Evolutionary conservation across 2,888 invertebrate species (phyloP), one percentile per base, ranked within the genome.

Genomic region (Scelioninae gen. 1): DNA sequence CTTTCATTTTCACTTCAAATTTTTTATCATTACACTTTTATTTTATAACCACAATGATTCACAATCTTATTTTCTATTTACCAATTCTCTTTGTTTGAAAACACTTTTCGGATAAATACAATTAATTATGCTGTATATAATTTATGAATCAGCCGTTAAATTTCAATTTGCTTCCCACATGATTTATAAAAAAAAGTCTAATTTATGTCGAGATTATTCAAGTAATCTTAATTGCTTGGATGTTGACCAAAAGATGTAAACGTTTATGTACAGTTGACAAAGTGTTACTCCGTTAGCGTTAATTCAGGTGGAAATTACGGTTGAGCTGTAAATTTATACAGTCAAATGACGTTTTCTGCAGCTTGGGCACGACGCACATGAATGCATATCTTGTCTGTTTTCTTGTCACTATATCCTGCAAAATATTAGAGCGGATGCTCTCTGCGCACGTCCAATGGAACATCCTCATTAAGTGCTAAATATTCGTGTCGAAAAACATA

Each of bases 311-410:
- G 74, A 68, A 74, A 80, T 68, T 34, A 55, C 74, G 68, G 56
- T 53, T 55, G 40, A 55, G 56, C 15, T 69, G 62, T 38, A 81
- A 81, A 81, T 81, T 74, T 74, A 68, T 68, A 69, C 65, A 63
- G 69, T 56, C 58, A 56, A 68, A 63, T 53, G 71, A 60, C 51
- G 51, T 31, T 68, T 38, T 60, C 40, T 56, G 34, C 40, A 60
- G 34, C 23, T 49, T 34, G 45, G 45, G 53, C 62, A 60, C 60
- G 40, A 56, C 56, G 63, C 62, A 63, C 68, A 75, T 62, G 68
- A 75, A 63, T 68, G 68, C 55, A 75, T 69, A 63, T 75, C 74
- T 81, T 69, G 58, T 43, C 58, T 69, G 38, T 38, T 75, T 75
- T 75, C 60, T 63, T 65, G 56, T 51, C 15, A 23, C 43, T 31